Evolutionary conservation across 1,140 invertebrate species (phyloP), one percentile per base, ranked within the genome.

Genomic region (Macrotrachela quadricornifera): DNA sequence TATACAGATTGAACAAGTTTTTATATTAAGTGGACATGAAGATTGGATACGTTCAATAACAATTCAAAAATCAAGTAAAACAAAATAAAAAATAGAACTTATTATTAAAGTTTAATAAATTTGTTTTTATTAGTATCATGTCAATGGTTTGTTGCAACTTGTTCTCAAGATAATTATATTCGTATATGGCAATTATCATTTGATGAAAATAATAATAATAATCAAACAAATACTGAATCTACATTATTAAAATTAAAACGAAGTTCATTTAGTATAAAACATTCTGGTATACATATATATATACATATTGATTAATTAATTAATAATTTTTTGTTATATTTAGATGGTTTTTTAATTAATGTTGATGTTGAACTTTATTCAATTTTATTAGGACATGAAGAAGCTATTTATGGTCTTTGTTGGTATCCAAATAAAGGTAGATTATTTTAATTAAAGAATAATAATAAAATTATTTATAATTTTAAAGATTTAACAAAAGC

Each of bases 11-110:
- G 60, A 55, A 47, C 72, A 63, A 61, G 65, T 71, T 42, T 71
- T 72, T 61, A 67, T 62, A 57, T 70, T 78, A 51, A 63, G 58
- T 17, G 83, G 83, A 0, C 84, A 88, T 65, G 79, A 85, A 64
- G 82, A 88, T 67, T 90, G 85, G 85, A 77, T 90, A 18, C 73
- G 79, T 57, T 77, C 78, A 18, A 66, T 90, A 46, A 81, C 85
- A 69, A 78, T 82, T 59, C 69, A 75, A 45, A 56, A 12, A 58
- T 62, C 49, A 66, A 76, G 58, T 73, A 76, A 71, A 14, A 58
- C 49, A 30, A 50, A 37, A 57, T 59, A 50, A 52, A 56, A 52
- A 44, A 44, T 45, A 56, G 41, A 51, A 30, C 47, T 46, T 55
- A n/a, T n/a, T n/a, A n/a, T n/a, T n/a, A n/a, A n/a, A n/a, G n/a